These are phyloP conservation scores for Nemopilema nomurai DNA, from an alignment of 30 jellyfish, hydroid and myxozoan species.

Conservation along the genomic window DNA sequence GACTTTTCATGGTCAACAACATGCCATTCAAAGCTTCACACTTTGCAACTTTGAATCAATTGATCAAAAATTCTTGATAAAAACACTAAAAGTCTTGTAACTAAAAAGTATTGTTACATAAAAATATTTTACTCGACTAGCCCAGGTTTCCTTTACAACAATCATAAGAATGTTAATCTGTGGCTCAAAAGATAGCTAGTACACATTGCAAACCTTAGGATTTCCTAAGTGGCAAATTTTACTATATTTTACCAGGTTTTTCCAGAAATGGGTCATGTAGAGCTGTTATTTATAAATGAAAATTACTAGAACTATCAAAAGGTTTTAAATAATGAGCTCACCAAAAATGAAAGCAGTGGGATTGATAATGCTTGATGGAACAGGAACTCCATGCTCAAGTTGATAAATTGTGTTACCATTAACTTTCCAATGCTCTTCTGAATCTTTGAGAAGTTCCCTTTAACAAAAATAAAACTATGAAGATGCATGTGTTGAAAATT, in stretches of 20 bases:
- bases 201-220: too few species aligned
- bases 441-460: slow-evolving; percentile 46
- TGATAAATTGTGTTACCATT: slow-evolving; percentile 52
- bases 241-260: neutral
- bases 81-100: too few species aligned
- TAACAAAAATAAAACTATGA: neutral
- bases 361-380: slow-evolving; percentile 13
- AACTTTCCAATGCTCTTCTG: slow-evolving; percentile 57
- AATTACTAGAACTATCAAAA: neutral
- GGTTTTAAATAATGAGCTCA: neutral
- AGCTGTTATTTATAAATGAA: neutral
- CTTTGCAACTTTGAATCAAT: too few species aligned
- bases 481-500: neutral
- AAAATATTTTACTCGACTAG: too few species aligned
- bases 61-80: too few species aligned
- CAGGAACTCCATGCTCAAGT: slow-evolving; percentile 58
- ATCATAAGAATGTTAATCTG: too few species aligned
- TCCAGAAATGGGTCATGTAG: neutral
- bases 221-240: too few species aligned
- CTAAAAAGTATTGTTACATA: too few species aligned
- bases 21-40: too few species aligned
- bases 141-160: too few species aligned
- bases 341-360: slow-evolving; percentile 55
- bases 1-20: too few species aligned
- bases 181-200: too few species aligned